phyloP scores from a whole-genome alignment of 2,888 invertebrate genomes.

The Willowsia nigromaculata region DNA sequence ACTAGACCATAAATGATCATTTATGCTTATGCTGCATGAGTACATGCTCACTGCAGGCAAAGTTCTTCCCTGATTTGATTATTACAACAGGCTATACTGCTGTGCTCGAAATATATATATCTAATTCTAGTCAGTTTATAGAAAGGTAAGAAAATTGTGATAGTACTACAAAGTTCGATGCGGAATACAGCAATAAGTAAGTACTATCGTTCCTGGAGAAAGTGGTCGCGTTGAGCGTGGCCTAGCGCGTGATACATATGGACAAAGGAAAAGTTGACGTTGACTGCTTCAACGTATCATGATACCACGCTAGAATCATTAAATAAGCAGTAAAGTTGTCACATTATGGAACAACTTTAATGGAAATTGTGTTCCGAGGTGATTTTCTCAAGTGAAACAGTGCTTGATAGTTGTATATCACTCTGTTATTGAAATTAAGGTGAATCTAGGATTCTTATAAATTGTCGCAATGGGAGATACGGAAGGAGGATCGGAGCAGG shows the following conservation, averaged over 20 bases:
- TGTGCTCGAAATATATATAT: not conserved
- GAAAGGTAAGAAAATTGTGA: not conserved
- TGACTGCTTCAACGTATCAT: not conserved
- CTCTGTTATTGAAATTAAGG: not conserved
- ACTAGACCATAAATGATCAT: not conserved
- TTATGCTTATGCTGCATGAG: not conserved
- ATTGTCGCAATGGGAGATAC: slow-evolving; percentile 89
- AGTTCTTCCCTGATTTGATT: no score
- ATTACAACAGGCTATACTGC: not conserved
- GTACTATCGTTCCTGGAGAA: not conserved
- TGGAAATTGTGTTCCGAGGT: not conserved
- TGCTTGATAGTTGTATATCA: not conserved
- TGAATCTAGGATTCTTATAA: not conserved
- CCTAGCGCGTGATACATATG: not conserved
- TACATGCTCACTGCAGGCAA: not conserved
- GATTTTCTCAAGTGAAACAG: not conserved
- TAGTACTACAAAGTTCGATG: not conserved
- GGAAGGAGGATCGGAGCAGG: slow-evolving; percentile 98
- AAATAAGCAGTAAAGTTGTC: not conserved
- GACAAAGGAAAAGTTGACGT: not conserved
- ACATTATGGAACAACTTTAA: not conserved
- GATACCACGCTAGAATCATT: not conserved
- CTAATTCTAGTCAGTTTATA: not conserved
- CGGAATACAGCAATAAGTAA: not conserved
- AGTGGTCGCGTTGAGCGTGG: not conserved